A percentile compares a stretch with the other conserved stretches of the same genome.
These are phyloP conservation scores for Odontocerum albicorne DNA, from an alignment of 2,888 invertebrate species.

Conservation along the genomic window DNA sequence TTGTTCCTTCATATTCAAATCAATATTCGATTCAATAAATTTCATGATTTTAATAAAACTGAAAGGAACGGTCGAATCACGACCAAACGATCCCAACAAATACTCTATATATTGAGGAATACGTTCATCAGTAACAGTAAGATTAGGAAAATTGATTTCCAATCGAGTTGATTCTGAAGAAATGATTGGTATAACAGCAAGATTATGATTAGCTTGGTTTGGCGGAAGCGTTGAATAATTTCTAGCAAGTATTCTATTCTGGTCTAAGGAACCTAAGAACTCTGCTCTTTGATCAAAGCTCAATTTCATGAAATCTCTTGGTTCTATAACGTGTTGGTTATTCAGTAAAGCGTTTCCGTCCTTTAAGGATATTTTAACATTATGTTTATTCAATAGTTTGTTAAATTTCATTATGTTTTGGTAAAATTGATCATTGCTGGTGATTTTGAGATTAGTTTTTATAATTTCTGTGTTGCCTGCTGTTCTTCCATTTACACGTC, in stretches of 20 bases:
- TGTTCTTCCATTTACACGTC: constrained; percentile 51
- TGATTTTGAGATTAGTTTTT: constrained; percentile 53
- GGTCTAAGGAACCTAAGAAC: constrained; percentile 46
- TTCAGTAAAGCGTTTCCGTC: constrained; percentile 54
- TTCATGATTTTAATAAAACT: constrained; percentile 47
- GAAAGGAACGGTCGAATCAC: constrained; percentile 37
- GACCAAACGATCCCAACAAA: constrained; percentile 12
- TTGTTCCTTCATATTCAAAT: constrained; percentile 48
- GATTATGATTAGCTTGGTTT: background rate
- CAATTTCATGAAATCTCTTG: constrained; percentile 46
- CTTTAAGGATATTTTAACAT: constrained; percentile 52
- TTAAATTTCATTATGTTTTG: constrained; percentile 56
- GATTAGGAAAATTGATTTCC: constrained; percentile 13
- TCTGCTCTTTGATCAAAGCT: constrained; percentile 46
- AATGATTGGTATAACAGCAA: background rate
- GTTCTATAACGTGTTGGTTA: constrained; percentile 49
- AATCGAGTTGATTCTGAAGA: constrained; percentile 6
- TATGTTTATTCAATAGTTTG: constrained; percentile 56
- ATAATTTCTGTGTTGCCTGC: constrained; percentile 59
- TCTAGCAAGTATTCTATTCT: constrained; percentile 45
- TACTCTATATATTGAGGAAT: constrained; percentile 33
- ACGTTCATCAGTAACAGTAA: constrained; percentile 41
- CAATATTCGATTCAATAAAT: constrained; percentile 48
- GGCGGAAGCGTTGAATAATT: constrained; percentile 36
- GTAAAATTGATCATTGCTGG: constrained; percentile 59